These are phyloP conservation scores for Venturia canescens DNA, from an alignment of 1,140 invertebrate species.

Conservation along the genomic window DNA sequence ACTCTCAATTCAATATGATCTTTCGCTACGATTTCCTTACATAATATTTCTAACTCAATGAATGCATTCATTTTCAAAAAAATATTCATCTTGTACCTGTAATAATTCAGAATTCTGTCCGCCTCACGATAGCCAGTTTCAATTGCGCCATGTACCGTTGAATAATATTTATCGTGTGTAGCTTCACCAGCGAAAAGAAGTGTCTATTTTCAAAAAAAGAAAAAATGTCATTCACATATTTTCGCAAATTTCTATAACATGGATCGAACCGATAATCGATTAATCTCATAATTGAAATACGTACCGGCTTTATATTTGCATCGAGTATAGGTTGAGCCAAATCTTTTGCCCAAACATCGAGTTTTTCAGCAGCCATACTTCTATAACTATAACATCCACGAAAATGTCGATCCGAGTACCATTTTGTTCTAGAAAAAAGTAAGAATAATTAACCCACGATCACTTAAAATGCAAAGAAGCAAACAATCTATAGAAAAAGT, in stretches of 20 bases:
- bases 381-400: conserved; percentile 85
- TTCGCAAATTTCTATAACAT: conserved; percentile 17
- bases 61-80: background rate
- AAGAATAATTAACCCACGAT: background rate
- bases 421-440: conserved; percentile 77
- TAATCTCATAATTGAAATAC: conserved; percentile 36
- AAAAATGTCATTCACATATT: too few species aligned
- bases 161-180: conserved; percentile 82
- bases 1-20: background rate
- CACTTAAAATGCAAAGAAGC: too few species aligned
- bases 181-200: conserved; percentile 85
- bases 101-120: conserved; percentile 74
- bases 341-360: conserved; percentile 72
- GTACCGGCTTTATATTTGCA: conserved; percentile 73
- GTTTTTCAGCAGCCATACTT: conserved; percentile 70
- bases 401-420: conserved; percentile 83
- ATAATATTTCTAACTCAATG: background rate
- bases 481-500: background rate
- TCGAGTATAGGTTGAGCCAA: conserved; percentile 79
- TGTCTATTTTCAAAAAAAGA: conserved; percentile 54
- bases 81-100: conserved; percentile 57
- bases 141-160: conserved; percentile 88
- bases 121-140: conserved; percentile 88
- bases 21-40: background rate
- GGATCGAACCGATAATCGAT: conserved; percentile 30